Base-by-base conservation (phyloP, 1,140 invertebrate species). In the Sarcophaga peregrina region DNA sequence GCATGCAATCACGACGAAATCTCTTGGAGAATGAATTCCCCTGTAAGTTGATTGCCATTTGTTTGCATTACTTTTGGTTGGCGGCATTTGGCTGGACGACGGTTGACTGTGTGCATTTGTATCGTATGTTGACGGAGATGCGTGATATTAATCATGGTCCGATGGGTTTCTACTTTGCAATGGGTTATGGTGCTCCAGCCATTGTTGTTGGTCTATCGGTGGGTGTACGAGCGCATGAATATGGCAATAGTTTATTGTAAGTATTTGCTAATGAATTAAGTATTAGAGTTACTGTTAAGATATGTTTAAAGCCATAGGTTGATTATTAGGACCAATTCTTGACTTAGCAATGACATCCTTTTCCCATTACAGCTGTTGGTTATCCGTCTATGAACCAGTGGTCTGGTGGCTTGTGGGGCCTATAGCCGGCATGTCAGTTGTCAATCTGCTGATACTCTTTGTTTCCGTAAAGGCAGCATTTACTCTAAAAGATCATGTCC, bases 91-190 rank as follows among this genome's bases (percentile, higher is more conserved):
- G 94, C 1, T 99, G 98, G 98, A 94, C 96, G 80, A 93, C 98
- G 84, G 95, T 98, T 13, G 97, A 98, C 90, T 95, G 96, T 10
- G 92, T 98, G 83, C 98, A 99, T 91, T 91, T 99, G 13, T 97
- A 98, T 88, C 93, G 98, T 73, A 98, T 98, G 95, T 91, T 99
- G 62, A 98, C 97, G 1, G 98, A 99, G 91, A 95, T 99, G 92
- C 93, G 97, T 10, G 97, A 98, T 89, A 97, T 99, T 15, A 99
- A 99, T 92, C 96, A 98, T 88, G 98, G 97, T 0, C 95, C 95
- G 52, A 97, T 98, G 94, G 93, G 96, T 82, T 97, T 98, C 89
- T 99, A 98, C 89, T 97, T 98, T 87, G 95, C 97, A n/a, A 93
- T 97, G 86, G 98, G 97, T 8, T 99, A 98, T 88, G 97, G 96